Base-by-base conservation (phyloP, 2,797 vertebrate species). In the Hydrolagus colliei region DNA sequence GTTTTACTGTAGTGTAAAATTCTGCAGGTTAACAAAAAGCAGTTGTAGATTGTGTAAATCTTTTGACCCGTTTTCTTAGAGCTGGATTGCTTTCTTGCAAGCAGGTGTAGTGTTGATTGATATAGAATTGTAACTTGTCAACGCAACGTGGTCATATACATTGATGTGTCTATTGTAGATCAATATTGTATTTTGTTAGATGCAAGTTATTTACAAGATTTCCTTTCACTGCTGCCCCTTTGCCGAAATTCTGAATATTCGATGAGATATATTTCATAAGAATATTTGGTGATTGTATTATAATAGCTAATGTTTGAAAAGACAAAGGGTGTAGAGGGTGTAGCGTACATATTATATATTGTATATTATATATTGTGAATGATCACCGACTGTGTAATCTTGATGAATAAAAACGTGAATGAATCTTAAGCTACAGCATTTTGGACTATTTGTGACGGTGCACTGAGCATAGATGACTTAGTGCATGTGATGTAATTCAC, bases 381-480 rank as follows among this genome's bases (percentile, higher is more conserved):
- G 4, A 72, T 72, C 8, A 68, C 18, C 4, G 67, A 68, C 67
- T 13, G 8, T 72, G 20, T 72, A 72, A 72, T 14, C 18, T 13
- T 72, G 18, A 72, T 72, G 72, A 72, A n/a, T 72, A 72, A 72
- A 72, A 72, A 72, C n/a, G 72, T 72, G 72, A 72, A 72, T 72
- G 20, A 20, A 14, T 68, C 67, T 68, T 0, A 68, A 7, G 72
- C 72, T 22, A 72, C 20, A n/a, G n/a, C 72, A 22, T 20, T 72
- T 72, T n/a, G 22, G 72, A n/a, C 72, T 20, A 10, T 72, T 72
- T 72, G 4, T 9, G 9, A 8, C 22, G 22, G 72, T 72, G 72
- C 72, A 68, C 13, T 68, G 22, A 52, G 41, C 41, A 52, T 6
- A 52, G 41, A 52, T 52, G 41, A 52, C 1, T 52, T 52, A 52